Evolutionary conservation across 2,888 invertebrate genomes (phyloP).

Genomic region (Hemicrepidius hirtus): DNA sequence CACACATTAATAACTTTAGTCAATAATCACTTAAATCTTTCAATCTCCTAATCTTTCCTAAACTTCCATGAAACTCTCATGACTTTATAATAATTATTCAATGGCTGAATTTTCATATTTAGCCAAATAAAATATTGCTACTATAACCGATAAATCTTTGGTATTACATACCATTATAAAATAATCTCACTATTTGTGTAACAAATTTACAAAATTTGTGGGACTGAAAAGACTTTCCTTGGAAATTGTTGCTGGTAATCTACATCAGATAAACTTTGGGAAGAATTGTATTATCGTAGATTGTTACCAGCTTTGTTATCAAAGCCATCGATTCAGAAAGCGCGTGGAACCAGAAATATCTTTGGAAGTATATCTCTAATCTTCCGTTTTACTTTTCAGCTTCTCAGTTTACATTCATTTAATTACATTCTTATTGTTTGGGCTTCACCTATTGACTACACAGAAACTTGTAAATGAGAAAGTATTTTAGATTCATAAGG

Average conservation of each 20-base stretch:
- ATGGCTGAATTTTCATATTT: too few species aligned
- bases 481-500: constrained; percentile 5
- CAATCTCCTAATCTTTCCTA: too few species aligned
- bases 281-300: constrained; percentile 8
- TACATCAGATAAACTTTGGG: constrained; percentile 11
- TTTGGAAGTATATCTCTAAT: constrained; percentile 14
- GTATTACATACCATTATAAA: too few species aligned
- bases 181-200: neutral
- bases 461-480: neutral
- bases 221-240: neutral
- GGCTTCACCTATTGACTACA: neutral
- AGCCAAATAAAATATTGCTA: too few species aligned
- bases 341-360: constrained; percentile 17
- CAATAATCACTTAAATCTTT: too few species aligned
- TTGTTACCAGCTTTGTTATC: constrained; percentile 26
- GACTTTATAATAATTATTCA: too few species aligned
- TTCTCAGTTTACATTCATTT: constrained; percentile 13
- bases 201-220: neutral
- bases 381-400: constrained; percentile 19
- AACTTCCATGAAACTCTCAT: too few species aligned
- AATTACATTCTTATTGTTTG: constrained; percentile 14
- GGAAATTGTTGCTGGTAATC: neutral
- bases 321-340: constrained; percentile 21
- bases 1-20: too few species aligned
- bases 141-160: too few species aligned